Base-by-base conservation (phyloP, 2,888 invertebrate species). In the Blera fallax region DNA sequence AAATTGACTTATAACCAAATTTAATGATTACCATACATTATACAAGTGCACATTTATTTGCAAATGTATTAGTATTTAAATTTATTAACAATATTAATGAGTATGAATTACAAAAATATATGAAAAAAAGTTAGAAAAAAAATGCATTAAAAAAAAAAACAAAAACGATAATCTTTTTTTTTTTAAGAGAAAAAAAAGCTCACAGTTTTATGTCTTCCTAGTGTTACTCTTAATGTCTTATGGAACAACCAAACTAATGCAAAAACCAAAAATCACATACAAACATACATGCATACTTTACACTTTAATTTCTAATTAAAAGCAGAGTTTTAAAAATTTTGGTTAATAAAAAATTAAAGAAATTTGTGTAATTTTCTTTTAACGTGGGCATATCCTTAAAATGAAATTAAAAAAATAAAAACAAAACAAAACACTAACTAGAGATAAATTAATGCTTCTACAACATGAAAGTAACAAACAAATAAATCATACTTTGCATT, bases 191-290 rank as follows among this genome's bases (percentile, higher is more conserved):
- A 64, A 48, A 65, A 43, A 64, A 67, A 80, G 84, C 81, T 85
- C 81, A 85, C 85, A 72, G 81, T 81, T 85, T 85, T 81, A 85
- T 56, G 85, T 85, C 85, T 85, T 85, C 85, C 85, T 85, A 76
- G 60, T 77, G 67, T 85, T 60, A 85, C 70, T 81, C 70, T 80
- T 52, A 65, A 85, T 81, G 80, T 85, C 70, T 76, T 81, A 85
- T 81, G 76, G 85, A 85, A 70, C 76, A 85, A 81, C 70, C 60
- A 48, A 76, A 74, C 78, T 78, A 67, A 67, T 67, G 18, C 45
- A 64, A 64, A 54, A 43, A 48, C n/a, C n/a, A n/a, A n/a, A n/a
- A n/a, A n/a, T n/a, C n/a, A n/a, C n/a, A n/a, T n/a, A n/a, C n/a
- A n/a, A n/a, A n/a, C n/a, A n/a, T n/a, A 65, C 40, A 37, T 16